Base-by-base conservation (phyloP, 35 echinoderm and acorn worm genomes). In the Chiridota heheva region DNA sequence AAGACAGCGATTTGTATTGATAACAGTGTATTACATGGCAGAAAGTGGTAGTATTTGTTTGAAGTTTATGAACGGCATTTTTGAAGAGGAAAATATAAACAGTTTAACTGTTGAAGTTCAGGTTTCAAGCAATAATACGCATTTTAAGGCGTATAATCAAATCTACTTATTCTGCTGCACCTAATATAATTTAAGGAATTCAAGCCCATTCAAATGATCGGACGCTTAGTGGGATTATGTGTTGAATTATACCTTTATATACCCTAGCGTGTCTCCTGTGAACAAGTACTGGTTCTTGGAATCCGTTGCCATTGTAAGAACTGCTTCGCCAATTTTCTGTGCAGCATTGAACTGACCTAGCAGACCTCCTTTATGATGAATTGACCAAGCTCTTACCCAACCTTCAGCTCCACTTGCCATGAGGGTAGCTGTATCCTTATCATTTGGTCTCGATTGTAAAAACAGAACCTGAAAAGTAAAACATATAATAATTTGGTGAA, bases 341-440 rank as follows among this genome's bases (percentile, higher is more conserved):
- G 89, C 84, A 42, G 95, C 89, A 63, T 85, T 84, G 42, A 98
- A 98, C 73, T 98, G 95, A 4, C 95, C 95, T 17, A 98, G 81
- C 12, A 98, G 80, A 1, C 95, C 95, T 16, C 95, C 95, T 82
- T 92, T 98, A 67, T 98, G 95, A 53, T 98, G 88, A 18, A 88
- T 76, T 3, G 95, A 98, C 95, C 95, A 98, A 18, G 95, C 89
- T 25, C 95, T 70, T 18, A 98, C 95, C 95, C 95, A 98, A 34
- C 95, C 95, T 39, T 92, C 95, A 5, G 89, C 85, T 16, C 95
- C 95, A 37, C 88, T 91, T 5, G 95, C 95, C 81, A 98, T 88
- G 20, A 98, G 73, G 2, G 95, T 98, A 3, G 95, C 95, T 2
- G 95, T 98, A 44, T 98, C 95, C 42, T 98, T 91, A 72, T 98